These are phyloP conservation scores for Zeuzera pyrina DNA, from an alignment of 2,888 invertebrate species.

Conservation along the genomic window DNA sequence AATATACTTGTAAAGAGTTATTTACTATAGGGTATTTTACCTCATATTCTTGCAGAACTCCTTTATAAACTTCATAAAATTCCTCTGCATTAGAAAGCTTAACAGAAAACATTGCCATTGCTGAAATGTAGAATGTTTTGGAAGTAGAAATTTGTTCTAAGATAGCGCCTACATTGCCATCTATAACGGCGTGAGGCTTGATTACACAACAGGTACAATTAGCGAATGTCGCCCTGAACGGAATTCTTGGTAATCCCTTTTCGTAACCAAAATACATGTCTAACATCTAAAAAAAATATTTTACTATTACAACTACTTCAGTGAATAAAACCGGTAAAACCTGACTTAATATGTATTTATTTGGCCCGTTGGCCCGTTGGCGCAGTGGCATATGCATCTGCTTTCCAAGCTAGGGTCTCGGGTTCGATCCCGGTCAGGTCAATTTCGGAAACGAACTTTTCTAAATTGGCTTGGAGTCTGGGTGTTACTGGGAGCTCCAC, in stretches of 20 bases:
- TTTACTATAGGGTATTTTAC: no score
- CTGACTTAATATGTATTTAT: no score
- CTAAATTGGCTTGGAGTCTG: no score
- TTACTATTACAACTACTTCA: no score
- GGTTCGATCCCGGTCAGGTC: no score
- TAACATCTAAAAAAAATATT: conserved; percentile 41
- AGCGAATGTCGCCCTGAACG: conserved; percentile 70
- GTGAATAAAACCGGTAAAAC: no score
- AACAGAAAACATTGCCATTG: conserved; percentile 85
- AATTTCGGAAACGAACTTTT: no score
- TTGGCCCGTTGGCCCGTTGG: no score
- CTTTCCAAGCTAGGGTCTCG: no score
- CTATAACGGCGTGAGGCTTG: conserved; percentile 90
- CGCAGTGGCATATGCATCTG: no score
- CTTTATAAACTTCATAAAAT: conserved; percentile 93
- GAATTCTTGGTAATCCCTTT: conserved; percentile 36
- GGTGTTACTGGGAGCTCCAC: no score
- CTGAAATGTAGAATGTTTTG: conserved; percentile 82
- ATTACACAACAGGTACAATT: conserved; percentile 86
- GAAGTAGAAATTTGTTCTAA: conserved; percentile 79
- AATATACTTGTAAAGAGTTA: no score
- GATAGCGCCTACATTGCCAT: conserved; percentile 82
- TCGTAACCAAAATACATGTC: conserved; percentile 49
- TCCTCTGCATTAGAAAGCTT: conserved; percentile 87
- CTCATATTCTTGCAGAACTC: conserved; percentile 83